Evolutionary conservation across 2,797 vertebrate genomes (phyloP), one percentile per base, ranked within the genome.

Genomic region (Enteromius treurensis): DNA sequence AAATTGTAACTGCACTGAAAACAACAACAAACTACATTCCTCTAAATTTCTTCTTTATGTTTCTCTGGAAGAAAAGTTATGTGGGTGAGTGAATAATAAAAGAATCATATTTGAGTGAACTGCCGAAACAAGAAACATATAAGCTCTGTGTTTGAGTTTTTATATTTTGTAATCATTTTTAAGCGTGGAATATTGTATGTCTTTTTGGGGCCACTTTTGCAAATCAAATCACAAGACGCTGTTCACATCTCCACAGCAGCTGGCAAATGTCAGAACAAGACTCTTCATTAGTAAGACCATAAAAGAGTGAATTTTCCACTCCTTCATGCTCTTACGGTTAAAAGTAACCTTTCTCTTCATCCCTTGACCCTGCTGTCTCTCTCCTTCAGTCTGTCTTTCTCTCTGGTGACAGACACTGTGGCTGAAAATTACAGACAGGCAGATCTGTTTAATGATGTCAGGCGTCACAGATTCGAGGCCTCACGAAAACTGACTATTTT

Each of bases 361-460:
- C 82, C 47, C 58, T 65, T 79, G 76, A 79, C 77, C 77, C 60
- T 51, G 23, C 45, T 67, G 42, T 79, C 82, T 84, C 58, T 84
- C 78, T 70, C 53, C 67, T 65, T 74, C 51, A 79, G 70, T 65
- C 58, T 45, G n/a, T 70, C n/a, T 81, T 75, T 32, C 26, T 84
- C 81, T 81, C 87, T 86, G 82, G 80, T 88, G 88, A 87, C 85
- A 89, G 88, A 84, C 85, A 84, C 85, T 86, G 84, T 86, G 87
- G 86, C 88, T 89, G 86, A 89, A 89, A 89, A 89, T 89, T 88
- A 90, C 86, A 90, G 87, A 88, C 89, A 86, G 80, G 82, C 87
- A 87, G 86, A 90, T 88, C 86, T 74, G 67, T 89, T 89, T 90
- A 90, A 90, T 89, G 89, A 88, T 89, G 88, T 89, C 87, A 83